These are phyloP conservation scores for Oreochromis mossambicus DNA, from an alignment of 2,797 vertebrate species.

Conservation along the genomic window DNA sequence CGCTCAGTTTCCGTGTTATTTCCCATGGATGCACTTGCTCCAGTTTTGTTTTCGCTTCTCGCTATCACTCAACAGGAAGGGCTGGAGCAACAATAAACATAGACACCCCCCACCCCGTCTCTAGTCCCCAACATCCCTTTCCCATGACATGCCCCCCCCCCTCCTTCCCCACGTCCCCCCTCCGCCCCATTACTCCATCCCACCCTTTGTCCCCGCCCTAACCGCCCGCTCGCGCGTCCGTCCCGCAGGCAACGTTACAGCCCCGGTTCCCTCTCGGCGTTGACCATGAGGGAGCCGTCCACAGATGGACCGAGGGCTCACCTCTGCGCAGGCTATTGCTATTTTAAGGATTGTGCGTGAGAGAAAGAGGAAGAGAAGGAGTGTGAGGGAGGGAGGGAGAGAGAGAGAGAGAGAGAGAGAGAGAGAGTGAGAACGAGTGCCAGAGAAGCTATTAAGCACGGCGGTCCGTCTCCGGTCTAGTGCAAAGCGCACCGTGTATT, in stretches of 20 bases:
- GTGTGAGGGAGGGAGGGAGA: background rate
- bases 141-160: background rate
- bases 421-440: background rate
- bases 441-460: background rate
- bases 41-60: conserved; percentile 53
- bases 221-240: conserved; percentile 50
- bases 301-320: conserved; percentile 47
- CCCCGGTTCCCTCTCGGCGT: background rate
- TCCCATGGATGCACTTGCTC: conserved; percentile 38
- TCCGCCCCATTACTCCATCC: background rate
- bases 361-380: background rate
- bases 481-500: conserved; percentile 43
- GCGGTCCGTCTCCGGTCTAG: conserved; percentile 11
- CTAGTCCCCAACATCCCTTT: background rate
- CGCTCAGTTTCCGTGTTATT: conserved; percentile 1
- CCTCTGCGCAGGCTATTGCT: conserved; percentile 36
- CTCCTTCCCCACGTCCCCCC: background rate
- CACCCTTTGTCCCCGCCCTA: conserved; percentile 56
- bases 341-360: conserved; percentile 47
- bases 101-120: background rate
- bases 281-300: conserved; percentile 14
- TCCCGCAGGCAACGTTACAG: conserved; percentile 50
- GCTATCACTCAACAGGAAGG: conserved; percentile 46
- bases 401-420: too few species aligned
- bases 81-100: conserved; percentile 58